phyloP scores from a whole-genome alignment of 2,797 vertebrate species.

The Chaenodraco wilsoni region DNA sequence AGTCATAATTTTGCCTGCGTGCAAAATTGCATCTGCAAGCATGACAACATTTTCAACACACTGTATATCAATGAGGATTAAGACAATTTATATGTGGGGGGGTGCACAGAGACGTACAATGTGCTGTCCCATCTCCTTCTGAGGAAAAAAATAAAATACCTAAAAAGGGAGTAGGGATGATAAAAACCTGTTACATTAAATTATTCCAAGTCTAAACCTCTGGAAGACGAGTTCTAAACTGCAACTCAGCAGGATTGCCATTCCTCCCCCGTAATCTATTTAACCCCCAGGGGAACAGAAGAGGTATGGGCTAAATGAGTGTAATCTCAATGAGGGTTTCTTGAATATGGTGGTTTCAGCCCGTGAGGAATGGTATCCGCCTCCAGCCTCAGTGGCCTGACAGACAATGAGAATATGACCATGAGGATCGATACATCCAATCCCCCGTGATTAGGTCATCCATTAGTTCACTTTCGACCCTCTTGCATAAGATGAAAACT shows the following conservation, averaged over 20 bases:
- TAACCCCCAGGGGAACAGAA: slow-evolving; percentile 66
- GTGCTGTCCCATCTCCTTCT: slow-evolving; percentile 20
- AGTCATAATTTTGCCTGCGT: slow-evolving; percentile 72
- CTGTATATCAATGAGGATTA: slow-evolving; percentile 71
- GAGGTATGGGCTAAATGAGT: slow-evolving; percentile 71
- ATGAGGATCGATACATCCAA: slow-evolving; percentile 74
- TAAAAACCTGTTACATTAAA: slow-evolving; percentile 70
- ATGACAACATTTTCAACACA: slow-evolving; percentile 67
- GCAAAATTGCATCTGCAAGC: slow-evolving; percentile 77
- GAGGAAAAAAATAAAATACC: slow-evolving; percentile 40
- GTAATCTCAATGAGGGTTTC: slow-evolving; percentile 74
- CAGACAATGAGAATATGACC: slow-evolving; percentile 74
- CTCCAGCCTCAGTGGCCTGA: slow-evolving; percentile 49
- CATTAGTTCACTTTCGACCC: slow-evolving; percentile 77
- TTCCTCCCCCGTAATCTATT: slow-evolving; percentile 71
- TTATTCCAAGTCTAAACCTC: slow-evolving; percentile 65
- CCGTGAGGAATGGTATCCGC: slow-evolving; percentile 58
- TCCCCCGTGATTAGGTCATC: slow-evolving; percentile 79
- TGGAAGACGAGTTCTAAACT: slow-evolving; percentile 68
- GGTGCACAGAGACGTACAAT: slow-evolving; percentile 7
- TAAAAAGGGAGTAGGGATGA: slow-evolving; percentile 38
- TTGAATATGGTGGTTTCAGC: slow-evolving; percentile 61
- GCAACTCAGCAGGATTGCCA: slow-evolving; percentile 76
- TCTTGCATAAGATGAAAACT: slow-evolving; percentile 73
- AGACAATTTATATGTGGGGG: slow-evolving; percentile 57